phyloP scores from a whole-genome alignment of 2,797 vertebrate genomes.

The Onychomys torridus region DNA sequence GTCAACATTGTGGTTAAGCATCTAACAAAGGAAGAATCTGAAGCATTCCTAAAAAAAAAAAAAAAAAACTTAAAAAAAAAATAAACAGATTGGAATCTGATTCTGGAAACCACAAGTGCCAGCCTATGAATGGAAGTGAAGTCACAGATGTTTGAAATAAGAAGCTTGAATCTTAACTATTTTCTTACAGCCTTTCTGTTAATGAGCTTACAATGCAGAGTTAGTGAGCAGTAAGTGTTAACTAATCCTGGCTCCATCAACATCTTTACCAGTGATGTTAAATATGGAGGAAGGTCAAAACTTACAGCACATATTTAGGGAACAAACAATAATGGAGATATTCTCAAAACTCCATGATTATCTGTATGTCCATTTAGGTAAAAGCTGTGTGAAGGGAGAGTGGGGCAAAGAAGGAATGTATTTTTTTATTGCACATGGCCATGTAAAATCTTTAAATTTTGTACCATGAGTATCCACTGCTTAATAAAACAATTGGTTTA shows the following conservation, averaged over 20 bases:
- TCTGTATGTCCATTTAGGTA: background rate
- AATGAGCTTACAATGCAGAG: background rate
- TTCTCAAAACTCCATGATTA: background rate
- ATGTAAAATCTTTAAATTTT: background rate
- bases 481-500: slow-evolving; percentile 10
- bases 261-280: background rate
- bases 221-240: background rate
- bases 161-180: background rate
- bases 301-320: background rate
- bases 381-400: background rate
- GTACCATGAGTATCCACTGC: no score
- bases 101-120: background rate
- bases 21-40: background rate
- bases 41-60: background rate
- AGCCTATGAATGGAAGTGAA: background rate
- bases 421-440: background rate
- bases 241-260: background rate
- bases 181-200: background rate
- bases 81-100: background rate
- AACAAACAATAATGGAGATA: background rate
- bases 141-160: background rate
- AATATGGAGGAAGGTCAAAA: background rate
- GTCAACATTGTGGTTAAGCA: background rate
- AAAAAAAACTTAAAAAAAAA: no score
- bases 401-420: accelerated